Conservation (phyloP, 2,888 invertebrate species). For the Synergus gifuensis region DNA sequence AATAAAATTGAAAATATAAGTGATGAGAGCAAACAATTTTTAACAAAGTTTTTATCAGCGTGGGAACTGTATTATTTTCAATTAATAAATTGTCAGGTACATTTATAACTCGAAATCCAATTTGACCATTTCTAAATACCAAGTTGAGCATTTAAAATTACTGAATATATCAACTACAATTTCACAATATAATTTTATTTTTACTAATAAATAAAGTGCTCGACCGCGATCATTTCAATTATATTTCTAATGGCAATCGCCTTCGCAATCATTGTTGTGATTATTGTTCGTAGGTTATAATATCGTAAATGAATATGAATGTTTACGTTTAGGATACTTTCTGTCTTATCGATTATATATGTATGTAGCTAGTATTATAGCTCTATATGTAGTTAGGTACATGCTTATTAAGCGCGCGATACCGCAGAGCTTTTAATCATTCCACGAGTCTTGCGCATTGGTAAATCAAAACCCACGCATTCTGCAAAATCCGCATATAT, state of each 20-base stretch:
- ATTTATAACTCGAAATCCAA: not conserved
- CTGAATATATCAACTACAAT: not conserved
- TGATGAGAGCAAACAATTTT: not conserved
- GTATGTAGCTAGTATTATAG: too few relatives aligned
- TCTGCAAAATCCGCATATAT: conserved; percentile 5
- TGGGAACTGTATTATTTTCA: not conserved
- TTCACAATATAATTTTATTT: not conserved
- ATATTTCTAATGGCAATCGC: not conserved
- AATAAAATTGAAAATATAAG: too few relatives aligned
- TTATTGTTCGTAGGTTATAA: conserved; percentile 19
- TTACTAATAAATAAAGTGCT: not conserved
- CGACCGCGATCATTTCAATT: not conserved
- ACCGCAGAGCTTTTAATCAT: not conserved
- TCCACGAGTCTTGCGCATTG: conserved; percentile 24
- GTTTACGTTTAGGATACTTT: not conserved
- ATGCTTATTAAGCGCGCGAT: not conserved
- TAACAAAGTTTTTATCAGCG: not conserved
- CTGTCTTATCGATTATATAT: conserved; percentile 11
- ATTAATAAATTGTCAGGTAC: conserved; percentile 3
- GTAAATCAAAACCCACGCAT: conserved; percentile 10
- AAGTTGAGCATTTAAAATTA: not conserved
- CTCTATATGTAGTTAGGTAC: not conserved
- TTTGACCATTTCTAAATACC: not conserved
- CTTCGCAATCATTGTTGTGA: not conserved
- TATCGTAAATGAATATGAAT: conserved; percentile 25